Conservation (phyloP, 2,113 vertebrate species). For the Microtus ochrogaster region DNA sequence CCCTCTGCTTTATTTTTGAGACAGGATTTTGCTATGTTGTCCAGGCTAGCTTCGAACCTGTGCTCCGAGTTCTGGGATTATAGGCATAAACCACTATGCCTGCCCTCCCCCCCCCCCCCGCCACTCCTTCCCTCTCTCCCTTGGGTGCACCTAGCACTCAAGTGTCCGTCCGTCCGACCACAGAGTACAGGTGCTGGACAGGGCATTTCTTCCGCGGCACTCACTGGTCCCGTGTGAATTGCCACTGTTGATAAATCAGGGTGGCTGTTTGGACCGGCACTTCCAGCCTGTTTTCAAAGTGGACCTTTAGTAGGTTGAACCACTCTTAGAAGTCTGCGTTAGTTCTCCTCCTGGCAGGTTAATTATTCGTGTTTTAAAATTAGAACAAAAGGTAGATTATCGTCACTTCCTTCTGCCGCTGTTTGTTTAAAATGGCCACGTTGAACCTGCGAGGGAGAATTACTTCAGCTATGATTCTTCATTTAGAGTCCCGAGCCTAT, state of each 20-base stretch:
- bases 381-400: slow-evolving; percentile 54
- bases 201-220: slow-evolving; percentile 3
- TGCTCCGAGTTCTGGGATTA: neutral
- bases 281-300: slow-evolving; percentile 38
- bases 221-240: slow-evolving; percentile 44
- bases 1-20: neutral
- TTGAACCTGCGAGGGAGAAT: slow-evolving; percentile 55
- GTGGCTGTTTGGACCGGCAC: neutral
- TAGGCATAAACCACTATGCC: neutral
- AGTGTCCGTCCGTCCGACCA: neutral
- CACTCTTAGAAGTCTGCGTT: slow-evolving; percentile 33
- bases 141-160: slow-evolving; percentile 54
- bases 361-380: slow-evolving; percentile 76
- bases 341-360: slow-evolving; percentile 41
- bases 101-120: neutral
- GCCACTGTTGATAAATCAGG: neutral
- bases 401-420: slow-evolving; percentile 51
- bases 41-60: neutral
- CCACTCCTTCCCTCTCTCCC: neutral
- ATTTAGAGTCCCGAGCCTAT: neutral
- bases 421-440: slow-evolving; percentile 26
- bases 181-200: slow-evolving; percentile 35
- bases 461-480: neutral
- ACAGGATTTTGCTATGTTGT: neutral
- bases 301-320: neutral